Percentiles rank a stretch among this genome's conserved stretches.
Conservation (phyloP, 2,113 vertebrate genomes). For the Pimephales promelas region DNA sequence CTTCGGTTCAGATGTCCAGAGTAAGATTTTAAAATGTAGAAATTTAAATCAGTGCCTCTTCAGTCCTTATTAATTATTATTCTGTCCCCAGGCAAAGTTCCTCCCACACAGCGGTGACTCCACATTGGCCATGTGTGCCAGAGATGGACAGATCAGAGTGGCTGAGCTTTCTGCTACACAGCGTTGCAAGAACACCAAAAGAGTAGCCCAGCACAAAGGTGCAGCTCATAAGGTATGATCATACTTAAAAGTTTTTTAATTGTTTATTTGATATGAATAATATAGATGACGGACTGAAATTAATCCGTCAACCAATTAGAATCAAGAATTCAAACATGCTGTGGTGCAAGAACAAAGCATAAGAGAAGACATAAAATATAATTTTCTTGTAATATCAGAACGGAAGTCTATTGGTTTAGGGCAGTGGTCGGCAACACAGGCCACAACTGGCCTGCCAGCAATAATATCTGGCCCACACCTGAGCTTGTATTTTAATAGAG, state of each 20-base stretch:
- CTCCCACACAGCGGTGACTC: slow-evolving; percentile 95
- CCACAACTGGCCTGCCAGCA: too few relatives aligned
- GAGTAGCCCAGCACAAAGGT: slow-evolving; percentile 94
- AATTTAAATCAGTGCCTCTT: not conserved
- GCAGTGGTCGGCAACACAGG: too few relatives aligned
- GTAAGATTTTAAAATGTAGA: not conserved
- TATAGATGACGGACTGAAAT: not conserved
- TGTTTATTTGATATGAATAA: not conserved
- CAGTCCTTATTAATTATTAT: not conserved
- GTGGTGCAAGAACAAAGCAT: not conserved
- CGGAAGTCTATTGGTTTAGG: not conserved
- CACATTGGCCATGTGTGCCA: slow-evolving; percentile 93
- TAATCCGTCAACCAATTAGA: not conserved
- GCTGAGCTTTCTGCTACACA: slow-evolving; percentile 94
- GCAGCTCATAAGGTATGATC: slow-evolving; percentile 91
- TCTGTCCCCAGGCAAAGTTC: slow-evolving; percentile 86
- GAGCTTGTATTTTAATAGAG: too few relatives aligned
- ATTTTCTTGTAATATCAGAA: not conserved
- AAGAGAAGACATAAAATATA: too few relatives aligned
- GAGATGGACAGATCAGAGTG: slow-evolving; percentile 92
- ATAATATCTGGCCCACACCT: too few relatives aligned
- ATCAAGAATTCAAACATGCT: not conserved
- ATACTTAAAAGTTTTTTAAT: not conserved
- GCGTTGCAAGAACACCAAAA: slow-evolving; percentile 94
- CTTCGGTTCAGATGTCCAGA: not conserved